These are phyloP conservation scores for Porites australiensis DNA, from an alignment of 64 coral and sea anemone genomes.

Conservation along the genomic window DNA sequence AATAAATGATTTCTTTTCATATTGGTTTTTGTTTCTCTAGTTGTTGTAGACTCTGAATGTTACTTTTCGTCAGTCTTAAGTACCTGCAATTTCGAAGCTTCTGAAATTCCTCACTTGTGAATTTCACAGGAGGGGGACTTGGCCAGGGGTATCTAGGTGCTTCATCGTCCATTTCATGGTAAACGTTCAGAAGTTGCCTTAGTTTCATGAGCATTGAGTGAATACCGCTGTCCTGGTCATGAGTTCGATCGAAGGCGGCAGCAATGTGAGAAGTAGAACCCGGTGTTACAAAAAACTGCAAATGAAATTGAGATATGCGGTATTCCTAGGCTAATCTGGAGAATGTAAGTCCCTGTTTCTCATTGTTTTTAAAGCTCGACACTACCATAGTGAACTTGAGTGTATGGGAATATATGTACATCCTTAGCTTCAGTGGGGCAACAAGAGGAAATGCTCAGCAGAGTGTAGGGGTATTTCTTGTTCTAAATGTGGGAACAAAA, in stretches of 20 bases:
- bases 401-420: too few species aligned
- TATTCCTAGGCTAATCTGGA: too few species aligned
- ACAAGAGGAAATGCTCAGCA: too few species aligned
- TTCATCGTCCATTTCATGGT: slow-evolving; percentile 79
- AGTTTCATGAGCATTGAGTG: slow-evolving; percentile 79
- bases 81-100: slow-evolving; percentile 84
- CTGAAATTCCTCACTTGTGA: slow-evolving; percentile 81
- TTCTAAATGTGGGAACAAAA: too few species aligned
- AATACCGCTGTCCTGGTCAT: slow-evolving; percentile 72
- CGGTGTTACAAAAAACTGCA: neutral
- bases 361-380: too few species aligned
- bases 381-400: too few species aligned
- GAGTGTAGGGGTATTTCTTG: too few species aligned
- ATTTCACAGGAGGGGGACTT: slow-evolving; percentile 49
- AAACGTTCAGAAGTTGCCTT: slow-evolving; percentile 70
- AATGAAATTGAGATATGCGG: neutral
- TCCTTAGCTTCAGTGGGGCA: too few species aligned
- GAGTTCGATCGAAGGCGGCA: slow-evolving; percentile 74
- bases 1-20: neutral
- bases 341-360: too few species aligned
- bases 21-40: neutral
- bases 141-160: slow-evolving; percentile 87
- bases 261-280: slow-evolving; percentile 66
- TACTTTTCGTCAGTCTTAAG: slow-evolving; percentile 13
- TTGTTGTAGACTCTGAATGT: slow-evolving; percentile 19